A percentile compares a stretch with the other conserved stretches of the same genome.
Conservation (phyloP, 2,797 vertebrate genomes). For the Peromyscus attwateri region DNA sequence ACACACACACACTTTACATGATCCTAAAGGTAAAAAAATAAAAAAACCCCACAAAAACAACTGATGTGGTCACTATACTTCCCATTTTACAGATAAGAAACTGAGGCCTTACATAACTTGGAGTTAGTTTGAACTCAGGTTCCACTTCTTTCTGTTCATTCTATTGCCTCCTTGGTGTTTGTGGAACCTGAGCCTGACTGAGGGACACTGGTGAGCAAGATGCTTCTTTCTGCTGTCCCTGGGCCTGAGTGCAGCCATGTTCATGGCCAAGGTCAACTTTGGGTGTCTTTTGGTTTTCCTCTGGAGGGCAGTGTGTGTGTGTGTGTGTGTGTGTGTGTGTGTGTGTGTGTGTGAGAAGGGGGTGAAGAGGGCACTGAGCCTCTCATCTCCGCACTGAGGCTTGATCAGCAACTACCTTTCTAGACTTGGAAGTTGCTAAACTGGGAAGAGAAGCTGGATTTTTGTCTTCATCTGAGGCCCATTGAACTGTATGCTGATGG, state of each 20-base stretch:
- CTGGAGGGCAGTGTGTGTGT: background rate
- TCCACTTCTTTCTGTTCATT: background rate
- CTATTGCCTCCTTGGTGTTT: background rate
- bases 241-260: background rate
- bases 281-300: background rate
- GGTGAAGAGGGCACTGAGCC: too few species aligned
- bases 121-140: background rate
- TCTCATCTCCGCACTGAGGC: background rate
- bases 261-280: background rate
- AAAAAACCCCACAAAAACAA: background rate
- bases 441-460: background rate
- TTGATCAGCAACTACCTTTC: conserved; percentile 3
- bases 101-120: background rate
- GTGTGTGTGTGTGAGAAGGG: background rate
- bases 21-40: background rate
- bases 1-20: background rate
- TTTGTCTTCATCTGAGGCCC: background rate
- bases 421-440: background rate
- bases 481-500: background rate
- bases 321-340: background rate
- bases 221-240: background rate
- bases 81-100: background rate
- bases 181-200: background rate
- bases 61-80: background rate
- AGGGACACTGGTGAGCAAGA: too few species aligned